Conservation (phyloP, 2,888 invertebrate genomes). For the Sycophila texana region DNA sequence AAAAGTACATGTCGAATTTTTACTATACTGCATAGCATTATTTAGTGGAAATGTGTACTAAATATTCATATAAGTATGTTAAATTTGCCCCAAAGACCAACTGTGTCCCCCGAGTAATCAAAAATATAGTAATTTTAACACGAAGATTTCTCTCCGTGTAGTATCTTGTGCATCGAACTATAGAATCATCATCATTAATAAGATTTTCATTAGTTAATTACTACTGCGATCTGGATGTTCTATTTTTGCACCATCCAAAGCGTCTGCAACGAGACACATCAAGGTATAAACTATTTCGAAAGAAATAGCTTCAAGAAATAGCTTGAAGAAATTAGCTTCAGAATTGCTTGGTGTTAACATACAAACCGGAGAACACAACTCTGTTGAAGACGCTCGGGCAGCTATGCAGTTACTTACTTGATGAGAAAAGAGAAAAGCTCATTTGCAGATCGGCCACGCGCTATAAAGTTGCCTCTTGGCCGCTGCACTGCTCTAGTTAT, state of each 20-base stretch:
- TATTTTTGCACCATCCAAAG: slow-evolving; percentile 88
- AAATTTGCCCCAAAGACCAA: too few relatives aligned
- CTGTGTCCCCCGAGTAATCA: too few relatives aligned
- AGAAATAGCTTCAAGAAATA: too few relatives aligned
- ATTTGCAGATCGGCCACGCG: slow-evolving; percentile 1
- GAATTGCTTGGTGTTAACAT: slow-evolving; percentile 86
- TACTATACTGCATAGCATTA: too few relatives aligned
- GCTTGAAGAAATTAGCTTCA: slow-evolving; percentile 82
- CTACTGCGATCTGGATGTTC: slow-evolving; percentile 91
- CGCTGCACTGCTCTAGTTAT: slow-evolving; percentile 14
- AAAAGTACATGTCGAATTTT: too few relatives aligned
- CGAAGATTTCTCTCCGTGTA: too few relatives aligned
- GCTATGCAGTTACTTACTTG: slow-evolving; percentile 82
- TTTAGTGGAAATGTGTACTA: too few relatives aligned
- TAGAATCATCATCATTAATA: too few relatives aligned
- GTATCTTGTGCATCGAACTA: too few relatives aligned
- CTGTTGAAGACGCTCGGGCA: slow-evolving; percentile 86
- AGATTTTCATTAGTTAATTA: too few relatives aligned
- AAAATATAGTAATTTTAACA: too few relatives aligned
- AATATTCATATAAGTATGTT: too few relatives aligned
- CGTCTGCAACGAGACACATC: slow-evolving; percentile 87
- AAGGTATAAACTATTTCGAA: slow-evolving; percentile 86
- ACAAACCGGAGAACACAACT: slow-evolving; percentile 90
- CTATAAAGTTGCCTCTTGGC: slow-evolving; percentile 35
- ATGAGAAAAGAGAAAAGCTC: slow-evolving; percentile 10